phyloP scores from a whole-genome alignment of 2,113 vertebrate genomes.

The Engraulis encrasicolus region DNA sequence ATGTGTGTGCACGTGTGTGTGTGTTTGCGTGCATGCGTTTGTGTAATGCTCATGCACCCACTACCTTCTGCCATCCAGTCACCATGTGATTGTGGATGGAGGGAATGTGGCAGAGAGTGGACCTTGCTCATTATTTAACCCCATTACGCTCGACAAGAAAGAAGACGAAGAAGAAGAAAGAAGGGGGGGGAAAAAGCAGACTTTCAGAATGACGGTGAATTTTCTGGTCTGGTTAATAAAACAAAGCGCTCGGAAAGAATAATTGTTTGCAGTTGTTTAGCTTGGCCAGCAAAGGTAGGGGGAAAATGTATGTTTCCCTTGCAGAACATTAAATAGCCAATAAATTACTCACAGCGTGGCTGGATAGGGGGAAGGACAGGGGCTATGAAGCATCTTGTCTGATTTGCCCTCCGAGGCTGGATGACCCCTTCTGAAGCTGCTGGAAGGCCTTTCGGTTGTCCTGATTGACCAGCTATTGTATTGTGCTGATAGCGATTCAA shows the following conservation, averaged over 20 bases:
- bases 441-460: background rate
- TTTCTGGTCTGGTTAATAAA: slow-evolving; percentile 50
- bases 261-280: slow-evolving; percentile 61
- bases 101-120: background rate
- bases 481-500: no score
- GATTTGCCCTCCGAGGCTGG: background rate
- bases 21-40: no score
- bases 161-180: no score
- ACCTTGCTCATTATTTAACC: slow-evolving; percentile 5
- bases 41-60: background rate
- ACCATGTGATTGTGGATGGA: background rate
- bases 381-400: slow-evolving; percentile 1
- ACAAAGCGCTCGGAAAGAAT: slow-evolving; percentile 52
- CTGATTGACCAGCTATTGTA: no score
- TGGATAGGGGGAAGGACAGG: slow-evolving; percentile 1
- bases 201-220: slow-evolving; percentile 34
- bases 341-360: slow-evolving; percentile 32
- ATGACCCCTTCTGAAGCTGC: background rate
- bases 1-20: no score
- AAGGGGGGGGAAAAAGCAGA: no score
- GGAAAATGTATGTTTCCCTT: slow-evolving; percentile 33
- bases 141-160: background rate
- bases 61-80: background rate
- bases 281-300: slow-evolving; percentile 53
- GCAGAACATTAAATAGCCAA: slow-evolving; percentile 36